Evolutionary conservation across 2,888 invertebrate species (phyloP).

Genomic region (Andrena trimmerana): DNA sequence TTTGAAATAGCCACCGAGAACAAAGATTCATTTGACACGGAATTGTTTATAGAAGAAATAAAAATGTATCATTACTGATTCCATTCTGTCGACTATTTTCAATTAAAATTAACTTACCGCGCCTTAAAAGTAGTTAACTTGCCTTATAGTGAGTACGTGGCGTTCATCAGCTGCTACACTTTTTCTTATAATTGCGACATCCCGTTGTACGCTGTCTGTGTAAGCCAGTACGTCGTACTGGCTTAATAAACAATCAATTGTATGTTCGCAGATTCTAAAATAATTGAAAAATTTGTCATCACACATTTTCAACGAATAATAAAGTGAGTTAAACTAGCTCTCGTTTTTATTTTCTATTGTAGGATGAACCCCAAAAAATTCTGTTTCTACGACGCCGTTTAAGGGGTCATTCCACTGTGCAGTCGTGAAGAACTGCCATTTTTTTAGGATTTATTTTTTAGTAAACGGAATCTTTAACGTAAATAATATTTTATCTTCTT

Average conservation of each 20-base stretch:
- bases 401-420: too few relatives aligned
- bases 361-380: too few relatives aligned
- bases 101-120: neutral
- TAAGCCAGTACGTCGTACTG: neutral
- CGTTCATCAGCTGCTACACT: neutral
- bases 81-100: constrained; percentile 3
- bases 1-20: too few relatives aligned
- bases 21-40: too few relatives aligned
- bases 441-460: too few relatives aligned
- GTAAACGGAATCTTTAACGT: too few relatives aligned
- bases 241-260: neutral
- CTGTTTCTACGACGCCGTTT: too few relatives aligned
- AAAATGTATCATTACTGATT: neutral
- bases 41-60: too few relatives aligned
- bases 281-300: too few relatives aligned
- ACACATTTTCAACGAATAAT: neutral
- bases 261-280: neutral
- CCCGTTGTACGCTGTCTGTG: neutral
- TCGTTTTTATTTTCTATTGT: too few relatives aligned
- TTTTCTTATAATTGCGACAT: neutral
- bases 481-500: too few relatives aligned
- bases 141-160: neutral
- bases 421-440: too few relatives aligned
- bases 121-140: neutral
- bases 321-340: neutral